Evolutionary conservation across 2,888 invertebrate genomes (phyloP).

Genomic region (Bombylius major): DNA sequence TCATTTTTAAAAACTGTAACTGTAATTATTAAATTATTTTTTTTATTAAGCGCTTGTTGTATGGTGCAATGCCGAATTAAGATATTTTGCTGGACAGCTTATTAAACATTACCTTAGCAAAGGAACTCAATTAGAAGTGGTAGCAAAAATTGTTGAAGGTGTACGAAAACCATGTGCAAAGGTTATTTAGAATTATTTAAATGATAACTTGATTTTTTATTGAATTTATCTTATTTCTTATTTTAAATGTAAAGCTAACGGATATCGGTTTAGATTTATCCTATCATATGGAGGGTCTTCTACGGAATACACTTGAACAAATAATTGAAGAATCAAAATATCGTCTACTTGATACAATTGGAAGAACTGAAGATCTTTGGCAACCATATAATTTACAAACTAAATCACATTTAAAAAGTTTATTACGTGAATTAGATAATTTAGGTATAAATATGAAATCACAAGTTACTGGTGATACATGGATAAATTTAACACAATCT

Average conservation of each 20-base stretch:
- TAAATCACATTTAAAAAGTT: constrained; percentile 31
- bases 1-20: no score
- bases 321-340: constrained; percentile 33
- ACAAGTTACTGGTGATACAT: constrained; percentile 35
- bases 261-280: constrained; percentile 77
- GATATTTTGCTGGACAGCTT: constrained; percentile 65
- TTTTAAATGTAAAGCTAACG: constrained; percentile 32
- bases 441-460: constrained; percentile 32
- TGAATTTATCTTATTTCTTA: background rate
- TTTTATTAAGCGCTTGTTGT: constrained; percentile 57
- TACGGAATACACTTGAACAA: constrained; percentile 50
- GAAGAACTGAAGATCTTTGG: constrained; percentile 35
- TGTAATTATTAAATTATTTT: background rate
- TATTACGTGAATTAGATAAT: constrained; percentile 29
- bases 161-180: constrained; percentile 45
- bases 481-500: constrained; percentile 35
- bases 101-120: constrained; percentile 83
- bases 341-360: constrained; percentile 32
- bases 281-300: constrained; percentile 78
- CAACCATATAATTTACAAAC: constrained; percentile 36
- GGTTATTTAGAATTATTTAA: constrained; percentile 11
- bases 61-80: constrained; percentile 79
- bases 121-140: constrained; percentile 68
- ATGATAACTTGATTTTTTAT: background rate
- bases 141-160: constrained; percentile 75